Evolutionary conservation across 2,113 vertebrate species (phyloP).

Genomic region (Cromileptes altivelis): DNA sequence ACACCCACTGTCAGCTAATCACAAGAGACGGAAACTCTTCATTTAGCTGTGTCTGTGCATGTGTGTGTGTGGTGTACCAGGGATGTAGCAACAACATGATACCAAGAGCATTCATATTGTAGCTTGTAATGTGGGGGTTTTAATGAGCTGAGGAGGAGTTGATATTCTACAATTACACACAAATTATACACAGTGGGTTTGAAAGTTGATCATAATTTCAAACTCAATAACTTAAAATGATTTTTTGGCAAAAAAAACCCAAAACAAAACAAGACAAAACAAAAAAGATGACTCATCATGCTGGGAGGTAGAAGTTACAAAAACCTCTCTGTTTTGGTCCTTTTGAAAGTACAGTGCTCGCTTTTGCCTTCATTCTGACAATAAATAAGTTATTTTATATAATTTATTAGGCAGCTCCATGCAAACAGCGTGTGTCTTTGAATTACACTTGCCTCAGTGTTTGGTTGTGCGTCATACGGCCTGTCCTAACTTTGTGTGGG

Average conservation of each 20-base stretch:
- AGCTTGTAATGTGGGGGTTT: background rate
- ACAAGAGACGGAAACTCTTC: background rate
- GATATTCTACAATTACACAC: background rate
- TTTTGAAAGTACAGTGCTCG: background rate
- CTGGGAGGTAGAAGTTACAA: no score
- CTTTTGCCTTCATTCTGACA: background rate
- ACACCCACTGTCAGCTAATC: slow-evolving; percentile 7
- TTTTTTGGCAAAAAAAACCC: no score
- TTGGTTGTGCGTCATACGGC: background rate
- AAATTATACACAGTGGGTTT: background rate
- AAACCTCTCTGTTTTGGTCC: background rate
- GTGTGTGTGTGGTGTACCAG: no score
- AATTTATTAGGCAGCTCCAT: background rate
- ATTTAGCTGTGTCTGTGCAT: background rate
- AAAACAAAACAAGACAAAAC: no score
- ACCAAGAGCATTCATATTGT: background rate
- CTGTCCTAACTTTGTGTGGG: slow-evolving; percentile 3
- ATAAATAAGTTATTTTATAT: background rate
- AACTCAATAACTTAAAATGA: background rate
- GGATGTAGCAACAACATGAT: background rate
- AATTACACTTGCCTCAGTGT: background rate
- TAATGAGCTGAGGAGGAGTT: slow-evolving; percentile 1
- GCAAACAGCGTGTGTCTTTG: background rate
- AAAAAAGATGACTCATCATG: no score
- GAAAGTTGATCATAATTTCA: background rate